Conservation (phyloP, 2,113 vertebrate species). For the Donacobius atricapilla region DNA sequence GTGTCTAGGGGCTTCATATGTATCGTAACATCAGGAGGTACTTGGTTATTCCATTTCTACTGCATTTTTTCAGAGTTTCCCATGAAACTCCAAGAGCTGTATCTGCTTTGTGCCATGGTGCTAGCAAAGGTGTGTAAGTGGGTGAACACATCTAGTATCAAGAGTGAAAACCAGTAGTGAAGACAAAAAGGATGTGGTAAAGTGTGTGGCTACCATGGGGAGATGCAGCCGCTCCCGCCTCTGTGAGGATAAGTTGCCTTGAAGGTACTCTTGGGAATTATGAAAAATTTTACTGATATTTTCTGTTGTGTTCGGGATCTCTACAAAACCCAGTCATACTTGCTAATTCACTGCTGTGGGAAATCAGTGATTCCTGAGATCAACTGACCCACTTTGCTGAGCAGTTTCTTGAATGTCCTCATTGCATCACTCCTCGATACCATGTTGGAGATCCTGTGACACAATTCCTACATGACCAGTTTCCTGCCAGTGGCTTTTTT, state of each 20-base stretch:
- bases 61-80: background rate
- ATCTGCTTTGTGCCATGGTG: background rate
- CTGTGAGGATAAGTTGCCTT: background rate
- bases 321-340: background rate
- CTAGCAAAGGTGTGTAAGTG: background rate
- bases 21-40: background rate
- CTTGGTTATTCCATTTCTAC: background rate
- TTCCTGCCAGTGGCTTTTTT: background rate
- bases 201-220: background rate
- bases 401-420: background rate
- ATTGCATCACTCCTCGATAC: rapidly evolving
- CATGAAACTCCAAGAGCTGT: background rate
- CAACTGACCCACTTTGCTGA: background rate
- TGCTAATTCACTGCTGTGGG: background rate
- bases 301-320: background rate
- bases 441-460: background rate
- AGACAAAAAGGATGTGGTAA: background rate
- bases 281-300: background rate
- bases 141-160: background rate
- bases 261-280: background rate
- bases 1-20: rapidly evolving
- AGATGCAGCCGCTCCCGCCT: background rate
- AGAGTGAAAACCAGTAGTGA: background rate
- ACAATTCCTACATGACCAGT: background rate
- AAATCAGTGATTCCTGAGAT: background rate